These are phyloP conservation scores for Caenorhabditis briggsae DNA, from an alignment of 1,140 invertebrate species.

Conservation along the genomic window DNA sequence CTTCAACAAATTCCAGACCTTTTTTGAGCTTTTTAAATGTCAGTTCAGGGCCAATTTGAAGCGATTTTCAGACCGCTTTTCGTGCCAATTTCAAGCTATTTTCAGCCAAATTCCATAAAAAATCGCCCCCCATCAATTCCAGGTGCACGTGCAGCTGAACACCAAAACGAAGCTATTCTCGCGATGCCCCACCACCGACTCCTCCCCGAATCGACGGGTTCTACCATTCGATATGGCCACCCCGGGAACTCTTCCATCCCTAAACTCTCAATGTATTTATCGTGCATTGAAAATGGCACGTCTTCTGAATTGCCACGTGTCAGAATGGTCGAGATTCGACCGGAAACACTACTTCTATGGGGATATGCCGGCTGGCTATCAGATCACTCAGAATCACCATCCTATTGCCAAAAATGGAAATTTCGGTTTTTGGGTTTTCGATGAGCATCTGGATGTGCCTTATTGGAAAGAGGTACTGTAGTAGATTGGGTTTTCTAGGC, in stretches of 20 bases:
- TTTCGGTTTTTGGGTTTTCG: slow-evolving; percentile 87
- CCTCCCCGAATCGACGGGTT: slow-evolving; percentile 87
- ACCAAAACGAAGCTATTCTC: slow-evolving; percentile 92
- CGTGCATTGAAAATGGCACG: slow-evolving; percentile 87
- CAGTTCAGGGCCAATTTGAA: too few species aligned
- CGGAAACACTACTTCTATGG: slow-evolving; percentile 99
- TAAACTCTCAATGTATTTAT: slow-evolving; percentile 91
- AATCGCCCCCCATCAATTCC: background rate
- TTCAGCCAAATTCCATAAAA: too few species aligned
- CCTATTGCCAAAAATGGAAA: slow-evolving; percentile 89
- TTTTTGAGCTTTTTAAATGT: too few species aligned
- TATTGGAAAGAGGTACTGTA: slow-evolving; percentile 71
- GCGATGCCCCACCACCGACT: slow-evolving; percentile 84
- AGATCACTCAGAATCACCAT: slow-evolving; percentile 93
- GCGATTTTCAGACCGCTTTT: too few species aligned
- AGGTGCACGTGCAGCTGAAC: slow-evolving; percentile 93
- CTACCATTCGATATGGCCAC: slow-evolving; percentile 90
- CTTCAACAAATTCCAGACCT: too few species aligned
- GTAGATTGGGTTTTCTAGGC: background rate
- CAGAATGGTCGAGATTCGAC: slow-evolving; percentile 90
- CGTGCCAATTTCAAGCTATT: too few species aligned
- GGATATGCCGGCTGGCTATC: slow-evolving; percentile 91
- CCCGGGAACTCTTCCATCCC: slow-evolving; percentile 89
- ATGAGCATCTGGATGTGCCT: slow-evolving; percentile 82
- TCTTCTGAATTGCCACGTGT: slow-evolving; percentile 86